These are phyloP conservation scores for Haliclona indistincta DNA, from an alignment of 37 sponge, comb jelly and placozoan genomes.

Conservation along the genomic window DNA sequence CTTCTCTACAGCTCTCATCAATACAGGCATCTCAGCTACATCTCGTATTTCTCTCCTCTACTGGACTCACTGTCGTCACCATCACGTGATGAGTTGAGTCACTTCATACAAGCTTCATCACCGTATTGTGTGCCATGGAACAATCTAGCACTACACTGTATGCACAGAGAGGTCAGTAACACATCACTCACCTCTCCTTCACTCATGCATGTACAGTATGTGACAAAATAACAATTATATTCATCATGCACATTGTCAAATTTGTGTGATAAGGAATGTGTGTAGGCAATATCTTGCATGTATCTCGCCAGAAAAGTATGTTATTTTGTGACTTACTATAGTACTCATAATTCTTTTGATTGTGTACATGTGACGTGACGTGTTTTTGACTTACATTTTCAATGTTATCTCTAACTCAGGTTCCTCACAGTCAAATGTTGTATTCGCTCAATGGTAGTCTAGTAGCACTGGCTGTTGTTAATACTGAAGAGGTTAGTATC, in stretches of 20 bases:
- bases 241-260: too few species aligned
- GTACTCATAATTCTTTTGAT: too few species aligned
- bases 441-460: conserved; percentile 67
- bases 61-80: neutral
- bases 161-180: conserved; percentile 50
- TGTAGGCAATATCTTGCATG: too few species aligned
- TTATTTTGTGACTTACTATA: too few species aligned
- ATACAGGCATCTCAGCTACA: neutral
- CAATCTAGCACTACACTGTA: conserved; percentile 62
- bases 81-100: neutral
- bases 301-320: too few species aligned
- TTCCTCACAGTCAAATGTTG: conserved; percentile 56
- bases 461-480: conserved; percentile 67
- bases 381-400: neutral
- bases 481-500: conserved; percentile 38
- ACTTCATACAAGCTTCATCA: conserved; percentile 31
- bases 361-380: neutral
- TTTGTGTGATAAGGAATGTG: too few species aligned
- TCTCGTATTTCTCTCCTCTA: conserved; percentile 50
- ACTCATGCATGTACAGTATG: too few species aligned
- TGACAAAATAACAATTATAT: too few species aligned
- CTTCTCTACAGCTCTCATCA: neutral
- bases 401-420: conserved; percentile 32
- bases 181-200: too few species aligned
- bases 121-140: conserved; percentile 51